Evolutionary conservation across 2,113 vertebrate species (phyloP), one percentile per base, ranked within the genome.

Genomic region (Sceloporus tristichus): DNA sequence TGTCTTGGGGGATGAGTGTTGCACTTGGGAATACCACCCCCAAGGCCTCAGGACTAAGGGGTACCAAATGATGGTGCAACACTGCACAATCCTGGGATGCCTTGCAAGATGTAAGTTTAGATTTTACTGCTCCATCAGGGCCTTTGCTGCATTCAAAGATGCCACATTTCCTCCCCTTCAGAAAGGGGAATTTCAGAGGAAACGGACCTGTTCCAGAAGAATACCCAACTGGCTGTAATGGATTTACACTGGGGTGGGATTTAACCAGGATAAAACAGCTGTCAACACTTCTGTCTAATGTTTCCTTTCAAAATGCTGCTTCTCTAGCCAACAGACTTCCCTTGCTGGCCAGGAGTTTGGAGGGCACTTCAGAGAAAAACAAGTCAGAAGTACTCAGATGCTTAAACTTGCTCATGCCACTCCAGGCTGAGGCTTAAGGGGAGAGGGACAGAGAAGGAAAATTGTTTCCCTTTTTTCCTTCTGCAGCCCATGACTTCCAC

Each of bases 201-300:
- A 84, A 42, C 5, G 29, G 23, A 27, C 1, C 48, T 29, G 19
- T 21, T 68, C 48, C 62, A 34, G n/a, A 54, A 62, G 2, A 14
- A 29, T 40, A 14, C 18, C 16, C 59, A 62, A 1, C 9, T 65
- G 65, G 6, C 34, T 34, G 48, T 5, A 40, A 16, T 38, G 10
- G 42, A 40, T 88, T 68, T 68, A 54, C 73, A 42, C 25, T 16
- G 8, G 48, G 65, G 81, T 59, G 53, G 65, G n/a, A 79, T 84
- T 71, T 79, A 71, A 68, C n/a, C 75, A 59, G 27, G 82, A 71
- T 25, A 56, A 16, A 54, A 62, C 34, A 56, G 48, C 75, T 73
- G 68, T 84, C 80, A 83, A 70, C n/a, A 70, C n/a, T 59, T 79
- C 82, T 40, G 23, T 53, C 59, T n/a, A 40, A 79, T 65, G 70